Conservation (phyloP, 2,888 invertebrate genomes). For the Lapara coniferarum region DNA sequence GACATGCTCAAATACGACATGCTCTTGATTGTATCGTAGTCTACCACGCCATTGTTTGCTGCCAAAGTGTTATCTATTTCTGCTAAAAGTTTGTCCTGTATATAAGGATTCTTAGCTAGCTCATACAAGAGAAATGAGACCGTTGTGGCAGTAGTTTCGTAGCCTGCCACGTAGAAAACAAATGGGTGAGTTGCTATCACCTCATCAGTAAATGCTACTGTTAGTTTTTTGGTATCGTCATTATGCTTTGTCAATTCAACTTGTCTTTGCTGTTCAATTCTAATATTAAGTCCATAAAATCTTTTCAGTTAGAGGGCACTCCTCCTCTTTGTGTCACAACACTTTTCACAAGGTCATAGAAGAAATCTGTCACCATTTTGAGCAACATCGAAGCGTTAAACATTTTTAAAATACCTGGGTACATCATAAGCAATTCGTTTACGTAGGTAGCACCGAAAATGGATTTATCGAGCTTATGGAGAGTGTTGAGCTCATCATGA, state of each 20-base stretch:
- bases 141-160: constrained; percentile 71
- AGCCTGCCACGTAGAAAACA: constrained; percentile 71
- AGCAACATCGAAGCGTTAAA: constrained; percentile 50
- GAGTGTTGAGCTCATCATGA: constrained; percentile 35
- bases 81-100: constrained; percentile 58
- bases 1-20: constrained; percentile 68
- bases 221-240: constrained; percentile 31
- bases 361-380: constrained; percentile 40
- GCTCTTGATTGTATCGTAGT: constrained; percentile 62
- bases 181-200: constrained; percentile 67
- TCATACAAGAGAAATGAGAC: constrained; percentile 61
- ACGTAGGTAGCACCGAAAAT: constrained; percentile 35
- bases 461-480: constrained; percentile 38
- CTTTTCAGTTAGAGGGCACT: constrained; percentile 47
- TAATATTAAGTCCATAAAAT: constrained; percentile 60
- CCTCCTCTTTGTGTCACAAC: constrained; percentile 51
- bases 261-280: constrained; percentile 50
- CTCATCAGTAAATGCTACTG: constrained; percentile 52
- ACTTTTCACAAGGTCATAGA: constrained; percentile 43
- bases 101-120: constrained; percentile 58
- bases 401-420: constrained; percentile 52
- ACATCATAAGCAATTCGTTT: constrained; percentile 54
- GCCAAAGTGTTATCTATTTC: constrained; percentile 56
- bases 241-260: constrained; percentile 38
- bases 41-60: constrained; percentile 54